Conservation (phyloP, 2,113 vertebrate genomes). For the Potamarius usumacintae region DNA sequence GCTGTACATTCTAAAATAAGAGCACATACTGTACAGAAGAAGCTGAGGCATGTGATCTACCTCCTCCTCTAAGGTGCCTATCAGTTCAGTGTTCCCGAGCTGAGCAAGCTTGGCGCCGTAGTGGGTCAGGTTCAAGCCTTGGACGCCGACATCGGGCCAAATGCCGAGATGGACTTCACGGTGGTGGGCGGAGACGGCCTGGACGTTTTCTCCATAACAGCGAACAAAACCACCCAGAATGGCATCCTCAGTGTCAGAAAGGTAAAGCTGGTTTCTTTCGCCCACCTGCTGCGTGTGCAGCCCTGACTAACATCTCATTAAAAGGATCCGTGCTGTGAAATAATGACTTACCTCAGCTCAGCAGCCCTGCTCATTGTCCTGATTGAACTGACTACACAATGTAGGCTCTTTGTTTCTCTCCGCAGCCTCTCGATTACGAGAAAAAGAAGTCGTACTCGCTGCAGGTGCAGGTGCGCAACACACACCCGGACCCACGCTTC, state of each 20-base stretch:
- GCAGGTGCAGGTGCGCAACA: constrained; percentile 89
- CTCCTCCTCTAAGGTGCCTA: constrained; percentile 77
- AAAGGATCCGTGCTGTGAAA: constrained; percentile 26
- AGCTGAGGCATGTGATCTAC: not conserved
- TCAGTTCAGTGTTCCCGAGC: constrained; percentile 84
- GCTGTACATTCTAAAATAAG: not conserved
- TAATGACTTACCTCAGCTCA: constrained; percentile 22
- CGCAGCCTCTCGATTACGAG: constrained; percentile 88
- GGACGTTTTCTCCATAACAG: constrained; percentile 85
- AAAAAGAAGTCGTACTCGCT: constrained; percentile 85
- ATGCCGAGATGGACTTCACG: constrained; percentile 86
- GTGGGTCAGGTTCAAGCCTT: constrained; percentile 85
- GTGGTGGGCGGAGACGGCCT: constrained; percentile 85
- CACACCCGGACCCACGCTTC: constrained; percentile 80
- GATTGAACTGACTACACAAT: not conserved
- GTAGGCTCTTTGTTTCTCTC: constrained; percentile 21
- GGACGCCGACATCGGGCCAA: constrained; percentile 84
- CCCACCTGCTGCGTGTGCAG: not conserved
- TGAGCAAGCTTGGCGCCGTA: constrained; percentile 68
- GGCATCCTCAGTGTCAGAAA: constrained; percentile 87
- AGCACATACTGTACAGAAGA: not conserved
- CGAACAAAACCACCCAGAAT: constrained; percentile 87
- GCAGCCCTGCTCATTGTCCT: not conserved
- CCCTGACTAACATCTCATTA: constrained; percentile 27
- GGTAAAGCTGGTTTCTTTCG: constrained; percentile 63